phyloP scores from a whole-genome alignment of 2,888 invertebrate species.

The Polylopha cassiicola region DNA sequence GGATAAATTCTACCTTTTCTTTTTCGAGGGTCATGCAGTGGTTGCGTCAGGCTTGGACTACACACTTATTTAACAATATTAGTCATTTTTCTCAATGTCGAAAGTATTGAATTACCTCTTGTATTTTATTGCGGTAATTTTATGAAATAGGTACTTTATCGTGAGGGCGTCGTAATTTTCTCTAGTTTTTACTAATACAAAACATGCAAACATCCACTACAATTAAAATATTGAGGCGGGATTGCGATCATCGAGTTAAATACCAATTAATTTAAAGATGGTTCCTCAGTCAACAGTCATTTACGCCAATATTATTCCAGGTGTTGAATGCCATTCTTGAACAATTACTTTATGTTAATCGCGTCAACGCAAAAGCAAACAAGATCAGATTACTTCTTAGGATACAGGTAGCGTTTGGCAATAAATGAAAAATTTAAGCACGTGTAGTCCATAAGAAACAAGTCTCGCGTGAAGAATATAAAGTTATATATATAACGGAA shows the following conservation, averaged over 20 bases:
- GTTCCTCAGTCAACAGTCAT: slow-evolving; percentile 26
- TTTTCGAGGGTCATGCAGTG: slow-evolving; percentile 7
- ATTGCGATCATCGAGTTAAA: slow-evolving; percentile 73
- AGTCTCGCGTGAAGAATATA: slow-evolving; percentile 54
- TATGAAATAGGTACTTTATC: too few species aligned
- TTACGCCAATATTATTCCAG: slow-evolving; percentile 25
- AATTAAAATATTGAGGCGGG: slow-evolving; percentile 58
- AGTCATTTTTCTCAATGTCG: not conserved
- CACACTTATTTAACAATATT: slow-evolving; percentile 1
- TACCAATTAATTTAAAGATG: slow-evolving; percentile 29
- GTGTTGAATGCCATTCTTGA: slow-evolving; percentile 19
- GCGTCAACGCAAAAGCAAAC: slow-evolving; percentile 56
- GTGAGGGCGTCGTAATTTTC: slow-evolving; percentile 14
- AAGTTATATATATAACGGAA: slow-evolving; percentile 37
- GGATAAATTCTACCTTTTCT: not conserved
- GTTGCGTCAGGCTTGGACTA: slow-evolving; percentile 2
- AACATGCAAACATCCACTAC: slow-evolving; percentile 63
- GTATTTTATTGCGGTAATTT: too few species aligned
- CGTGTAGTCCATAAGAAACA: slow-evolving; percentile 55
- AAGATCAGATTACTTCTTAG: slow-evolving; percentile 36
- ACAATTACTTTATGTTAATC: slow-evolving; percentile 24
- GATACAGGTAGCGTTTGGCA: slow-evolving; percentile 55
- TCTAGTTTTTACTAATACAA: slow-evolving; percentile 35
- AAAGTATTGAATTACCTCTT: too few species aligned
- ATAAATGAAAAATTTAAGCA: slow-evolving; percentile 59